Conservation (phyloP, 2,113 vertebrate genomes). For the Morone saxatilis region DNA sequence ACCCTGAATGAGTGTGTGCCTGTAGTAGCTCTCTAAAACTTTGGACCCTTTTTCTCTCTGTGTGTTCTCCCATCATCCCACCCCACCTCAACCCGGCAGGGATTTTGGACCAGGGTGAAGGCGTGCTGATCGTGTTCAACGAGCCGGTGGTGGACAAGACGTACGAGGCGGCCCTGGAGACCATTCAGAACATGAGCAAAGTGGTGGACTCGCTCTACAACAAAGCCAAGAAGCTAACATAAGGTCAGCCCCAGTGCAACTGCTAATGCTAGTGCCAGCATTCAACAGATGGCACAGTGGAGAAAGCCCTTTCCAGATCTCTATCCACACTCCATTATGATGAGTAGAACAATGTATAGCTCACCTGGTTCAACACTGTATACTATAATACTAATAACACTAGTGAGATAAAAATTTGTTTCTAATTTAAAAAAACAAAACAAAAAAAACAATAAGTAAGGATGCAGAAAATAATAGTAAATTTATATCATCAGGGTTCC, state of each 20-base stretch:
- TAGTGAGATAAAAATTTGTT: too few relatives aligned
- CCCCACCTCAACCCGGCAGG: slow-evolving; percentile 76
- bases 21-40: not conserved
- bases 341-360: too few relatives aligned
- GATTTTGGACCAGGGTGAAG: slow-evolving; percentile 97
- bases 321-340: not conserved
- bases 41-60: not conserved
- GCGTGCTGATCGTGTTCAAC: slow-evolving; percentile 95
- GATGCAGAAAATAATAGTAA: too few relatives aligned
- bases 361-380: too few relatives aligned
- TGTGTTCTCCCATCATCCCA: not conserved
- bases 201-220: slow-evolving; percentile 99
- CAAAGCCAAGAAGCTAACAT: slow-evolving; percentile 99
- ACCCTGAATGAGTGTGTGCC: not conserved
- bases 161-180: slow-evolving; percentile 94
- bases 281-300: not conserved
- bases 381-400: too few relatives aligned
- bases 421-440: too few relatives aligned
- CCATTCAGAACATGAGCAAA: slow-evolving; percentile 98
- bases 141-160: slow-evolving; percentile 97
- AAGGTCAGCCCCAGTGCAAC: slow-evolving; percentile 83
- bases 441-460: too few relatives aligned
- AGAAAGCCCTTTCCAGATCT: not conserved
- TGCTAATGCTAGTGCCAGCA: too few relatives aligned
- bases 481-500: too few relatives aligned